Evolutionary conservation across 2,888 invertebrate genomes (phyloP), one percentile per base, ranked within the genome.

Genomic region (Unio delphinus): DNA sequence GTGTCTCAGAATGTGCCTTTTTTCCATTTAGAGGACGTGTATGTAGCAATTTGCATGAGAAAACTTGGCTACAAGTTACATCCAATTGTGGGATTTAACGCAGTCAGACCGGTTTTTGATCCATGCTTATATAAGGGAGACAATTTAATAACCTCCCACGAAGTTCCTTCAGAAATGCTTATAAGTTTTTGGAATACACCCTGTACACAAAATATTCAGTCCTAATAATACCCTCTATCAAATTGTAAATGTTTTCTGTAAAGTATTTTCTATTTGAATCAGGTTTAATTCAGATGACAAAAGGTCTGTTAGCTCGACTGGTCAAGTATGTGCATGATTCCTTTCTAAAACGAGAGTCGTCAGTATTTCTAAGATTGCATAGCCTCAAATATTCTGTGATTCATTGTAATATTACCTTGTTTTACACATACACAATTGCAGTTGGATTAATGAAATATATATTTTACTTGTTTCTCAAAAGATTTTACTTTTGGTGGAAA

Each of bases 11-110:
- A 75, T 64, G 74, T 85, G 3, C 85, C 86, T 1, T 85, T 84
- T 70, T 85, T 86, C 61, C 79, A 83, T 69, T 67, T 86, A 60
- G 86, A 86, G 67, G 86, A 86, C 63, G 82, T 86, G n/a, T 86
- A 84, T 62, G 74, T 85, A 0, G 73, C 82, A 3, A 64, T 85
- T 55, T 86, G 85, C 59, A 69, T 81, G 11, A 67, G 68, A 54
- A 72, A 69, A 73, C 72, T 85, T 17, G 79, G 82, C 0, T 78
- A 70, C 58, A 72, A 54, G 18, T 45, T 84, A 17, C 26, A 62
- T 5, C 17, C 30, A 0, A 26, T 80, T 6, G 62, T 67, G 3
- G 86, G 86, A 4, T 86, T 84, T 68, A 68, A 80, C 65, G 55
- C 69, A 7, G 70, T 56, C 6, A 45, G 69, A 67, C 68, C 65